phyloP scores from a whole-genome alignment of 1,140 invertebrate species.

The Platyscapa corneri region DNA sequence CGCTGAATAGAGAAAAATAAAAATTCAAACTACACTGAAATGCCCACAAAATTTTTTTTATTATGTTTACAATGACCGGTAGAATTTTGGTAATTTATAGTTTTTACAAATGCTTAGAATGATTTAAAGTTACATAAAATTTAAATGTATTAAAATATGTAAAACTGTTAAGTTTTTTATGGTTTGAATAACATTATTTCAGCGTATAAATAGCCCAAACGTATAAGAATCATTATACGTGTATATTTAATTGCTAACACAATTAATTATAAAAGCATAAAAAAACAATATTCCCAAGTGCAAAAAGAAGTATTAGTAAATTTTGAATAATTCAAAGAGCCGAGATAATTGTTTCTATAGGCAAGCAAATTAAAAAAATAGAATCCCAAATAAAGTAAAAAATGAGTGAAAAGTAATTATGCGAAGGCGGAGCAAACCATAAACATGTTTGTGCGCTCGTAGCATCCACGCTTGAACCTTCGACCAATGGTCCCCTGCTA shows the following conservation, averaged over 20 bases:
- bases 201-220: neutral
- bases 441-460: conserved; percentile 22
- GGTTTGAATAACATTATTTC: neutral
- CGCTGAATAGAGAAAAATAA: too few relatives aligned
- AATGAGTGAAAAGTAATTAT: conserved; percentile 64
- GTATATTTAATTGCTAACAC: neutral
- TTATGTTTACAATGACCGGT: neutral
- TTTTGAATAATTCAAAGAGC: neutral
- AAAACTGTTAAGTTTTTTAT: neutral
- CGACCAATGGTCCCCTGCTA: neutral
- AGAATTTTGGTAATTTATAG: neutral
- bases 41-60: neutral
- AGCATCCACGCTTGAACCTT: conserved; percentile 23
- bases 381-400: neutral
- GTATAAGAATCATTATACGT: neutral
- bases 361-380: conserved; percentile 41
- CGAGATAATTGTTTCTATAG: conserved; percentile 31
- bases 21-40: too few relatives aligned
- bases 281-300: too few relatives aligned
- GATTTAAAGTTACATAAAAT: neutral
- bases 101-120: neutral
- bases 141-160: neutral
- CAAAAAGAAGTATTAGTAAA: neutral
- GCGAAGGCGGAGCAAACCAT: conserved; percentile 60
- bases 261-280: neutral